Evolutionary conservation across 1,140 invertebrate species (phyloP).

Genomic region (Venustaconcha ellipsiformis): DNA sequence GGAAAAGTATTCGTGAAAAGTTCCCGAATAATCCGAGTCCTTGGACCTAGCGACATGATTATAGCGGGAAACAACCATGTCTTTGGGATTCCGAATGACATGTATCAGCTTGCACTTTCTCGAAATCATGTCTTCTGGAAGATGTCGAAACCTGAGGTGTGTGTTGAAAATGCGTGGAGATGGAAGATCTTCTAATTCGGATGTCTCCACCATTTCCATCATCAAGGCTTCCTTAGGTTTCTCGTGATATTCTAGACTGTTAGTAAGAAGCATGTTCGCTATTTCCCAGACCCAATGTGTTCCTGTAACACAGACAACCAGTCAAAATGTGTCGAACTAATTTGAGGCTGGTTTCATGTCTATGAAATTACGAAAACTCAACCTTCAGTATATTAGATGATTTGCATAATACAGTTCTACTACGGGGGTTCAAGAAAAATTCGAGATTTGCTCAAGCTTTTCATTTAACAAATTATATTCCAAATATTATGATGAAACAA

Average conservation of each 20-base stretch:
- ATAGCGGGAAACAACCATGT: conserved; percentile 53
- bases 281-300: conserved; percentile 63
- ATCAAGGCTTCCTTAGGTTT: conserved; percentile 38
- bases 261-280: conserved; percentile 40
- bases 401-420: too few species aligned
- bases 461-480: too few species aligned
- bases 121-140: conserved; percentile 35
- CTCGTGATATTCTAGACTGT: conserved; percentile 38
- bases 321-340: too few species aligned
- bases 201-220: conserved; percentile 31
- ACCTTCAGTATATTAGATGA: too few species aligned
- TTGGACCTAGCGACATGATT: conserved; percentile 41
- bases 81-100: conserved; percentile 51
- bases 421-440: too few species aligned
- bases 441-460: too few species aligned
- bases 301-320: conserved; percentile 24
- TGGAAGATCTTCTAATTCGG: conserved; percentile 23
- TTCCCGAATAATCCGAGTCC: conserved; percentile 38
- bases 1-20: conserved; percentile 42
- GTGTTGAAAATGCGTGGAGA: conserved; percentile 56
- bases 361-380: too few species aligned
- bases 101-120: conserved; percentile 51
- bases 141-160: conserved; percentile 38
- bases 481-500: too few species aligned
- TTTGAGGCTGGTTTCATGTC: too few species aligned